A percentile compares a stretch with the other conserved stretches of the same genome.
phyloP scores from a whole-genome alignment of 2,113 vertebrate species.

The Datnioides undecimradiatus region DNA sequence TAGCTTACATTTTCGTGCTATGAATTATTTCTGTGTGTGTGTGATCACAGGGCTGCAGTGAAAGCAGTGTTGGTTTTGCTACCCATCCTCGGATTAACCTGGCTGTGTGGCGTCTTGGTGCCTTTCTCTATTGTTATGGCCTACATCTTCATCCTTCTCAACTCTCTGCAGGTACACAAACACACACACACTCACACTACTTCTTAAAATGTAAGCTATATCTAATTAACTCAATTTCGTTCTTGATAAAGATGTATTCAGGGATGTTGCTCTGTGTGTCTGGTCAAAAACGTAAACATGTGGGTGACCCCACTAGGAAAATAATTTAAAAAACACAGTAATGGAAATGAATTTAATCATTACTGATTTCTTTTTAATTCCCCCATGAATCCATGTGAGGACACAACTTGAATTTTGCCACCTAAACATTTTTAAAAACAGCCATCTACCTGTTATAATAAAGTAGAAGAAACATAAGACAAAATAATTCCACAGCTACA shows the following conservation, averaged over 20 bases:
- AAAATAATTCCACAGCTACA: slow-evolving; percentile 11
- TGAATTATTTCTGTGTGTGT: slow-evolving; percentile 22
- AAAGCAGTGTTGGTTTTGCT: slow-evolving; percentile 86
- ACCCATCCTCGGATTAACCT: slow-evolving; percentile 87
- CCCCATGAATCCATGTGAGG: not conserved
- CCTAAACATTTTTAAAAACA: not conserved
- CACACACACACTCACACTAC: slow-evolving; percentile 10
- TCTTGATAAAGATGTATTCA: no score
- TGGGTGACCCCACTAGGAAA: no score
- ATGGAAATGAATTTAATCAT: not conserved
- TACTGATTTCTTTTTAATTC: not conserved
- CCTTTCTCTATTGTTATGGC: slow-evolving; percentile 85
- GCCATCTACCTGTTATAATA: slow-evolving; percentile 4
- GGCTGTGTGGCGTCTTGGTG: slow-evolving; percentile 86
- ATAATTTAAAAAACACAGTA: not conserved
- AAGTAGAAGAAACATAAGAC: not conserved
- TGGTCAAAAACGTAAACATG: not conserved
- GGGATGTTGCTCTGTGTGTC: no score
- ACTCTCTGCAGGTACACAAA: slow-evolving; percentile 84
- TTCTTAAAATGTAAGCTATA: no score
- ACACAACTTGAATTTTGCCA: not conserved
- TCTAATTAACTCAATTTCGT: no score
- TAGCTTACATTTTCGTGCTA: slow-evolving; percentile 5
- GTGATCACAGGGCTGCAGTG: slow-evolving; percentile 80
- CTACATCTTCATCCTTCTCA: slow-evolving; percentile 86